These are phyloP conservation scores for Thaleichthys pacificus DNA, from an alignment of 2,797 vertebrate species.

Conservation along the genomic window DNA sequence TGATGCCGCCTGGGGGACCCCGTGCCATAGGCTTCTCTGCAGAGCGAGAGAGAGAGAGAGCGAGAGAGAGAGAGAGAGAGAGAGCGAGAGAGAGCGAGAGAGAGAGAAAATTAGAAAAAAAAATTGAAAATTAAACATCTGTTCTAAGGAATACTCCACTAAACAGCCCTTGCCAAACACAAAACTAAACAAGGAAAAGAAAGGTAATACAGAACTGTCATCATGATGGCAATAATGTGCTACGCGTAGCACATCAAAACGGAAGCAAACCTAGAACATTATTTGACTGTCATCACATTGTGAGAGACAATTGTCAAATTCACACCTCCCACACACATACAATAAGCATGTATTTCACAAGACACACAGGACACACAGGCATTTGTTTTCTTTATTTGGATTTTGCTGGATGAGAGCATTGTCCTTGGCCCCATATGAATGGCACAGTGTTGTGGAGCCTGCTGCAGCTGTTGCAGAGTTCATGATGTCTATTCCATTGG, in stretches of 20 bases:
- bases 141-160: neutral
- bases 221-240: neutral
- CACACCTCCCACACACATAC: neutral
- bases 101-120: neutral
- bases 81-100: constrained; percentile 15
- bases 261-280: neutral
- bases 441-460: constrained; percentile 48
- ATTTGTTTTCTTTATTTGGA: neutral
- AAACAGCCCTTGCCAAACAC: neutral
- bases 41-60: constrained; percentile 23
- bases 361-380: neutral
- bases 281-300: neutral
- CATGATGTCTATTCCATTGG: constrained; percentile 49
- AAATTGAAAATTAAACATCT: neutral
- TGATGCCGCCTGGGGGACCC: constrained; percentile 77
- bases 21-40: constrained; percentile 85
- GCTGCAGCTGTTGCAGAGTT: constrained; percentile 63
- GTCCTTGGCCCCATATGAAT: constrained; percentile 58
- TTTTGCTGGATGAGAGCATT: constrained; percentile 38
- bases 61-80: constrained; percentile 9
- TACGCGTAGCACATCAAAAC: neutral
- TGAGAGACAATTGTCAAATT: neutral
- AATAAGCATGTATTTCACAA: neutral
- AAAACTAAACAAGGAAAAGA: neutral
- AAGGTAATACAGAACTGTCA: neutral